Base-by-base conservation (phyloP, 2,888 invertebrate genomes). In the Eupithecia exiguata region DNA sequence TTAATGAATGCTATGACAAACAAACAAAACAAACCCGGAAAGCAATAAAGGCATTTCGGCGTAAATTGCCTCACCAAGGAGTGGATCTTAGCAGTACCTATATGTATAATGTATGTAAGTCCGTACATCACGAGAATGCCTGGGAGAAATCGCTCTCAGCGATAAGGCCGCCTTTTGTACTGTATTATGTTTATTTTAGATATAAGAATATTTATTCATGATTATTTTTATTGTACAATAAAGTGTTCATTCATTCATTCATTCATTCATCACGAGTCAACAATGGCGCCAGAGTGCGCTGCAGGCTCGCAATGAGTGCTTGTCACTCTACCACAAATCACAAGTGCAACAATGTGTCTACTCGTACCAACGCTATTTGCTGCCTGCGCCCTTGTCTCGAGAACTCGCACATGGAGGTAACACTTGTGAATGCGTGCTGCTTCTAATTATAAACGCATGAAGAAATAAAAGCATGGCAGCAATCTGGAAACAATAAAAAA, bases 271-370 rank as follows among this genome's bases (percentile, higher is more conserved):
- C 74, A 74, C 71, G 75, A 84, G 84, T 84, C 82, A 84, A 88
- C 87, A 88, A 88, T 88, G 83, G 81, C 79, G 82, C 61, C 79
- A 82, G 83, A 86, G 88, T 85, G 79, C 82, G 84, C 78, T 82
- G 82, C 81, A 81, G 80, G 86, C 77, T 79, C 79, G 86, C 86
- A 84, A 86, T 85, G 88, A 88, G 89, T 84, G 84, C 86, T 85
- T 86, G 88, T 88, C 89, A 88, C 89, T 90, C 86, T 83, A 74
- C 84, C 86, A 84, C 88, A 88, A 87, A 90, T 89, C 88, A 89
- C 82, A 76, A 88, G 85, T 83, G 83, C 77, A 78, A 80, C 78
- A 79, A 80, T 79, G 71, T 77, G 84, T 83, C 73, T 69, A 35
- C 73, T 73, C 73, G 62, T 71, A 67, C 73, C 70, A 70, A 30